Evolutionary conservation across 2,888 invertebrate species (phyloP).

Genomic region (Andrena minutula): DNA sequence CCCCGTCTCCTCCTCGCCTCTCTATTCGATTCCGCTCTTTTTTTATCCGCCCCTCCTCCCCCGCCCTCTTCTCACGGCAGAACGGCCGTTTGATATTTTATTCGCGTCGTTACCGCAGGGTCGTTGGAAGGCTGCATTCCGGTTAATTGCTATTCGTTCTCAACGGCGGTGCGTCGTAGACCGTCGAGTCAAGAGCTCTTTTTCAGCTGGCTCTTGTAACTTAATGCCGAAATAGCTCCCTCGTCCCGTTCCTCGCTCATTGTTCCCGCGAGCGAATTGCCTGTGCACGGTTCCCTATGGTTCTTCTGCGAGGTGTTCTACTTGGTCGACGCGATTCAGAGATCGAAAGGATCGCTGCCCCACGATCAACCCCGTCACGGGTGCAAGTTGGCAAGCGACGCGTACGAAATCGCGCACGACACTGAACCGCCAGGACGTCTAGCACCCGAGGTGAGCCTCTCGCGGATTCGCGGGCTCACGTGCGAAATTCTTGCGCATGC

Average conservation of each 20-base stretch:
- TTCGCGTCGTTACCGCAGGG: not conserved
- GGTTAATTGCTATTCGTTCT: not conserved
- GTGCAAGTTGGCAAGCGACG: conserved; percentile 67
- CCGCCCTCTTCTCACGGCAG: not conserved
- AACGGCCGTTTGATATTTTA: not conserved
- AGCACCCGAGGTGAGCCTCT: conserved; percentile 76
- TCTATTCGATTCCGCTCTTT: not conserved
- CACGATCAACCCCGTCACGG: conserved; percentile 50
- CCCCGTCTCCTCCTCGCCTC: not conserved
- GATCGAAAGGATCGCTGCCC: conserved; percentile 29
- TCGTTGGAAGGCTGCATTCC: conserved; percentile 14
- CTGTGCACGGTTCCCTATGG: not conserved
- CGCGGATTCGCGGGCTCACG: conserved; percentile 83
- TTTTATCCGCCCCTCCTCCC: not conserved
- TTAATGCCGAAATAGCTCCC: not conserved
- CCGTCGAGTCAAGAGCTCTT: conserved; percentile 6
- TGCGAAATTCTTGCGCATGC: conserved; percentile 83
- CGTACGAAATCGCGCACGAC: conserved; percentile 82
- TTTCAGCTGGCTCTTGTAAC: not conserved
- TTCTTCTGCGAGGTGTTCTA: not conserved
- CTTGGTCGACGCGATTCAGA: not conserved
- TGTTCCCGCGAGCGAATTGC: conserved; percentile 12
- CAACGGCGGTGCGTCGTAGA: conserved; percentile 7
- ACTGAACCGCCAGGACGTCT: conserved; percentile 81
- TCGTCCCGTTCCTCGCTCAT: conserved; percentile 35